A percentile compares a stretch with the other conserved stretches of the same genome.
Evolutionary conservation across 2,113 vertebrate species (phyloP).

Genomic region (Entomyzon cyanotis): DNA sequence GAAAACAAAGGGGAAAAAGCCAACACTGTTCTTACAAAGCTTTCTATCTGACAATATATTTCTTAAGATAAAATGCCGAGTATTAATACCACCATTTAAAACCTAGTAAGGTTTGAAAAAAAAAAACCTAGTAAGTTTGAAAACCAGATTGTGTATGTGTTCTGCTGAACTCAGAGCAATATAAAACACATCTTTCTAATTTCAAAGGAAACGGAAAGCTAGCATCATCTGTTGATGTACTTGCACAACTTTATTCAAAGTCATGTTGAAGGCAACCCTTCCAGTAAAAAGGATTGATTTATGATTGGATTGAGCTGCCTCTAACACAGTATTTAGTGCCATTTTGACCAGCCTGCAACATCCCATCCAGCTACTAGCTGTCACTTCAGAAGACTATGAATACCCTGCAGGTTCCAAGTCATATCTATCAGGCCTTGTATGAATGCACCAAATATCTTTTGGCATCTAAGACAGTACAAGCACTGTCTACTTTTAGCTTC

Average conservation of each 20-base stretch:
- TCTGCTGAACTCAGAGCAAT: background rate
- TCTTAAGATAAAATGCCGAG: background rate
- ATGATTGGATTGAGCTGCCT: background rate
- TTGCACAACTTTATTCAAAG: background rate
- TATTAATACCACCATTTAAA: background rate
- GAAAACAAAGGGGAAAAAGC: background rate
- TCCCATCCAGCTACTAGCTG: background rate
- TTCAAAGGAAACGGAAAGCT: background rate
- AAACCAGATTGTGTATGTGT: background rate
- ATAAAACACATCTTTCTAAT: background rate
- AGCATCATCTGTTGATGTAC: background rate
- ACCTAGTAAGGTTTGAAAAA: background rate
- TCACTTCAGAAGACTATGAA: background rate
- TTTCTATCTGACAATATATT: background rate
- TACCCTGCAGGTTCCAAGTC: background rate
- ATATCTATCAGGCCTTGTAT: rapidly evolving
- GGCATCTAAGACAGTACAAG: background rate
- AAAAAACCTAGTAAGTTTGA: background rate
- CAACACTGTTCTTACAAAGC: background rate
- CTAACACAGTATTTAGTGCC: background rate
- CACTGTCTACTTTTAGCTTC: background rate
- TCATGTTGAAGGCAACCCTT: background rate
- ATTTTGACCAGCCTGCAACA: background rate
- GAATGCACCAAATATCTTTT: background rate
- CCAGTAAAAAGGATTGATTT: background rate